Conservation (phyloP, 2,888 invertebrate genomes). For the Agonopterix subpropinquella region DNA sequence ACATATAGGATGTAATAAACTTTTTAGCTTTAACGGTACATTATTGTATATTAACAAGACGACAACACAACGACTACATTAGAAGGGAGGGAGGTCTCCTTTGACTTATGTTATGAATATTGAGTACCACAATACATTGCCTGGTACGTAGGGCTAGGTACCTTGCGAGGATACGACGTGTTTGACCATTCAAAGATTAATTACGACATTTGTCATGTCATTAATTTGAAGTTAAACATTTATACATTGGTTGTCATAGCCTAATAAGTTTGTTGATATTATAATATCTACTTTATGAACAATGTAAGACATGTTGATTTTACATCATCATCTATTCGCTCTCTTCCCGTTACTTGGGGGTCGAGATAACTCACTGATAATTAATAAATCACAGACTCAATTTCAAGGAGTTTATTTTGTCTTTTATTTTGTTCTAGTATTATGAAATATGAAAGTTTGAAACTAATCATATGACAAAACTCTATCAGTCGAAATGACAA, state of each 20-base stretch:
- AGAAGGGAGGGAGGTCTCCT: slow-evolving; percentile 17
- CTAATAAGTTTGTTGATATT: neutral
- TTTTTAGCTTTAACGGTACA: slow-evolving; percentile 19
- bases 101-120: slow-evolving; percentile 20
- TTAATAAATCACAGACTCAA: no score
- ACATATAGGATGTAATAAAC: slow-evolving; percentile 12
- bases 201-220: slow-evolving; percentile 2
- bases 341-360: no score
- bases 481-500: neutral
- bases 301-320: no score
- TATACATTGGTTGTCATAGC: neutral
- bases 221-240: neutral
- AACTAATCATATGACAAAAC: no score
- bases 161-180: slow-evolving; percentile 12
- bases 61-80: slow-evolving; percentile 16
- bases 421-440: no score
- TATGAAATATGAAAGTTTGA: no score
- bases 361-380: no score
- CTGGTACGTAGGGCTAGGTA: neutral
- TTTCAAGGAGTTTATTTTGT: no score
- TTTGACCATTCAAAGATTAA: slow-evolving; percentile 5
- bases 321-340: no score
- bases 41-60: slow-evolving; percentile 14
- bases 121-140: slow-evolving; percentile 5
- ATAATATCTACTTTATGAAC: neutral